Percentiles rank a stretch among this genome's conserved stretches.
Conservation (phyloP, 2,888 invertebrate genomes). For the Syrphus vitripennis region DNA sequence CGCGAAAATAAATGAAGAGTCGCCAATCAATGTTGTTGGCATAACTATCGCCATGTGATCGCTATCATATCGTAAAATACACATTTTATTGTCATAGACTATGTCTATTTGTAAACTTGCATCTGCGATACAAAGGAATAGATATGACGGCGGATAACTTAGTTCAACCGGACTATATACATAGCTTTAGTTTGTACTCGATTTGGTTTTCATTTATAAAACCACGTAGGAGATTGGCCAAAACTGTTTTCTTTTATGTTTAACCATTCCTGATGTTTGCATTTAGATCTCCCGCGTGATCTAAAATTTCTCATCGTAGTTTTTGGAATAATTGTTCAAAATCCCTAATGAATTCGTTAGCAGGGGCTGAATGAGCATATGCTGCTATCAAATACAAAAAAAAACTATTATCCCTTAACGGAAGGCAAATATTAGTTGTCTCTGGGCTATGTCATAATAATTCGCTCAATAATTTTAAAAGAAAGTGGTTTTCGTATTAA, state of each 20-base stretch:
- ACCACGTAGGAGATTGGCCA: neutral
- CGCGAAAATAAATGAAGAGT: neutral
- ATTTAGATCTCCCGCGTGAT: conserved; percentile 18
- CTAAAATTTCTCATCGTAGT: neutral
- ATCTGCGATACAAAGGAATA: too few relatives aligned
- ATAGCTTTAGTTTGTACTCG: too few relatives aligned
- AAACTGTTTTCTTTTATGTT: neutral
- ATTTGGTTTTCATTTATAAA: conserved; percentile 4
- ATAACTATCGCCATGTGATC: conserved; percentile 2
- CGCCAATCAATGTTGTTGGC: neutral
- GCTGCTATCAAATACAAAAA: neutral
- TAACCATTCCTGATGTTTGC: conserved; percentile 11
- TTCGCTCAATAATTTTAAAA: too few relatives aligned
- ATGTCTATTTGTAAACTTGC: too few relatives aligned
- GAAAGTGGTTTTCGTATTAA: too few relatives aligned
- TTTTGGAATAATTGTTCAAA: conserved; percentile 2
- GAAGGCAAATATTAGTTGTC: too few relatives aligned
- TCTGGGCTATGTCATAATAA: too few relatives aligned
- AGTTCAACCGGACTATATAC: too few relatives aligned
- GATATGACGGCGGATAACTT: too few relatives aligned
- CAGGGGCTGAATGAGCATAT: neutral
- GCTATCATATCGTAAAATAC: neutral
- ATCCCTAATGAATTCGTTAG: neutral
- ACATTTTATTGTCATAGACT: conserved; percentile 1
- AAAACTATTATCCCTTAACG: neutral